Conservation (phyloP, 2,113 vertebrate genomes). For the Athene noctua region DNA sequence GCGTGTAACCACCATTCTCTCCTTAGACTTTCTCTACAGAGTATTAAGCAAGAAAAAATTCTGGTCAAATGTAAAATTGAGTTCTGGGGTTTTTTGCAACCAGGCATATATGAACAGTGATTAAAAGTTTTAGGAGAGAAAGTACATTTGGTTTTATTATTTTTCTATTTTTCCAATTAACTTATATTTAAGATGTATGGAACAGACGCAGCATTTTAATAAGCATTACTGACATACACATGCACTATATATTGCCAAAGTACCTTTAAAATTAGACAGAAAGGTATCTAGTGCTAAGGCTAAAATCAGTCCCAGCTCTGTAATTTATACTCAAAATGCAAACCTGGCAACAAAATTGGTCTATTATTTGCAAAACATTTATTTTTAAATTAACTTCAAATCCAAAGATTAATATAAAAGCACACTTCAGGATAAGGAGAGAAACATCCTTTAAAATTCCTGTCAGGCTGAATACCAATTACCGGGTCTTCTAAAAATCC, state of each 20-base stretch:
- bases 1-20: background rate
- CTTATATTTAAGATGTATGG: background rate
- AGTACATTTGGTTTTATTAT: background rate
- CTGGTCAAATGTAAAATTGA: background rate
- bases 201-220: background rate
- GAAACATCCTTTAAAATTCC: background rate
- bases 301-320: background rate
- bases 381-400: background rate
- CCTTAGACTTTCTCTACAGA: background rate
- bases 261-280: background rate
- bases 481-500: background rate
- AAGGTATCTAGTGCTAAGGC: background rate
- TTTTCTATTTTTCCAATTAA: background rate
- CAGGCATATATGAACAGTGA: background rate
- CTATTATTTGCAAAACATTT: background rate
- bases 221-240: background rate
- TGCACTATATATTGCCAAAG: background rate
- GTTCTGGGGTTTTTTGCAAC: background rate
- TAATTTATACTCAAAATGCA: background rate
- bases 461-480: background rate
- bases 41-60: background rate
- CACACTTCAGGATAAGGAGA: background rate
- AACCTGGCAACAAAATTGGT: background rate
- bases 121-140: background rate
- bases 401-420: background rate